Evolutionary conservation across 2,888 invertebrate genomes (phyloP).

Genomic region (Cancer borealis): DNA sequence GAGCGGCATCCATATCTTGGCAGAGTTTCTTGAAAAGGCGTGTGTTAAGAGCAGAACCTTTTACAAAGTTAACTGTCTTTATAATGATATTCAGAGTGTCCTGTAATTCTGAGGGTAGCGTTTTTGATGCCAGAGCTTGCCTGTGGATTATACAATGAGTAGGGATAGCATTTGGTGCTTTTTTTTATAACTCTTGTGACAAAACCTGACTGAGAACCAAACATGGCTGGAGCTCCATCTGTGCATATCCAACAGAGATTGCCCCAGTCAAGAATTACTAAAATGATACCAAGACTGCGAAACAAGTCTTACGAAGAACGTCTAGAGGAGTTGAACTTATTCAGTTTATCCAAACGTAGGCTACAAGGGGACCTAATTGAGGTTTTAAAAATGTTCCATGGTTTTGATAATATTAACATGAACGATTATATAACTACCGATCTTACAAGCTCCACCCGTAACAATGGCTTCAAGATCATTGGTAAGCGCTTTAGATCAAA

Average conservation of each 20-base stretch:
- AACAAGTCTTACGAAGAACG: no score
- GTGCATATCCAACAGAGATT: conserved; percentile 61
- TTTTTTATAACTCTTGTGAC: conserved; percentile 62
- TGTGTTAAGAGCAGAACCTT: conserved; percentile 66
- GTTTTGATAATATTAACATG: no score
- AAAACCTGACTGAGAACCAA: conserved; percentile 66
- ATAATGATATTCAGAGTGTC: conserved; percentile 59
- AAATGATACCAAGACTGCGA: no score
- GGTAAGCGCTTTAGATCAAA: no score
- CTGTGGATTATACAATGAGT: conserved; percentile 57
- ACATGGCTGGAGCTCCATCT: conserved; percentile 57
- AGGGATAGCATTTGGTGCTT: conserved; percentile 58
- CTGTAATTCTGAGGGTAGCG: conserved; percentile 57
- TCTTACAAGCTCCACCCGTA: no score
- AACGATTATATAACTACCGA: no score
- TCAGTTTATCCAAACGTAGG: no score
- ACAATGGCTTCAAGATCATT: no score
- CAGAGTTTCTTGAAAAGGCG: conserved; percentile 69
- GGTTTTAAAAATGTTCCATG: no score
- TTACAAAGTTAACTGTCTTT: conserved; percentile 61
- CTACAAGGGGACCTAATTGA: no score
- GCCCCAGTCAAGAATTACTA: conserved; percentile 48
- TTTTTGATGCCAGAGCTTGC: conserved; percentile 58
- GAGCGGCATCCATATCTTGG: conserved; percentile 60
- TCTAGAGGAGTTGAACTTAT: no score